Conservation (phyloP, 2,113 vertebrate species). For the Caranx melampygus region DNA sequence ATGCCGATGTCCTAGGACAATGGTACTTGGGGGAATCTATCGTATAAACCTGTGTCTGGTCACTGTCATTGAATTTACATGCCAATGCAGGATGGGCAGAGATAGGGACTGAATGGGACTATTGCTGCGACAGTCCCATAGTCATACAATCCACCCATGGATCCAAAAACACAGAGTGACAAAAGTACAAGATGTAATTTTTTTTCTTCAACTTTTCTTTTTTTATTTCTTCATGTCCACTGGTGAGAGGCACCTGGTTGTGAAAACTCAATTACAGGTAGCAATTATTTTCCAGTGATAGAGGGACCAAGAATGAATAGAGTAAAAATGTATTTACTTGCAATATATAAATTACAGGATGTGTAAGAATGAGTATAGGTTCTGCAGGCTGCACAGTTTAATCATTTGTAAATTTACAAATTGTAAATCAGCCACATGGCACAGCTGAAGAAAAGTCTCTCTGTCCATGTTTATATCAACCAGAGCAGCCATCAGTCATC, state of each 20-base stretch:
- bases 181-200: conserved; percentile 10
- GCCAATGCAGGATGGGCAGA: conserved; percentile 46
- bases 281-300: conserved; percentile 43
- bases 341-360: neutral
- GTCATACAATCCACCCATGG: conserved; percentile 26
- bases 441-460: neutral
- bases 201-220: conserved; percentile 1
- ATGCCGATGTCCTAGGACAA: conserved; percentile 59
- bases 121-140: conserved; percentile 22
- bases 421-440: neutral
- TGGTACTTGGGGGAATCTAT: conserved; percentile 43
- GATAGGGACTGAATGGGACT: conserved; percentile 39
- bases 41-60: conserved; percentile 69
- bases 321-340: neutral
- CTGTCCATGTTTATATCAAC: neutral
- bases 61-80: conserved; percentile 69
- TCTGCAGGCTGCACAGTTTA: neutral
- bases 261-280: conserved; percentile 45
- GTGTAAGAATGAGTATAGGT: neutral
- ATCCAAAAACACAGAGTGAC: conserved; percentile 27
- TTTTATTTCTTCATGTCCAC: conserved; percentile 1
- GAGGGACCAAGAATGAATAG: neutral
- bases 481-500: neutral
- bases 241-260: conserved; percentile 5
- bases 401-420: neutral